These are phyloP conservation scores for Sarcophaga carnaria DNA, from an alignment of 2,888 invertebrate genomes.

Conservation along the genomic window DNA sequence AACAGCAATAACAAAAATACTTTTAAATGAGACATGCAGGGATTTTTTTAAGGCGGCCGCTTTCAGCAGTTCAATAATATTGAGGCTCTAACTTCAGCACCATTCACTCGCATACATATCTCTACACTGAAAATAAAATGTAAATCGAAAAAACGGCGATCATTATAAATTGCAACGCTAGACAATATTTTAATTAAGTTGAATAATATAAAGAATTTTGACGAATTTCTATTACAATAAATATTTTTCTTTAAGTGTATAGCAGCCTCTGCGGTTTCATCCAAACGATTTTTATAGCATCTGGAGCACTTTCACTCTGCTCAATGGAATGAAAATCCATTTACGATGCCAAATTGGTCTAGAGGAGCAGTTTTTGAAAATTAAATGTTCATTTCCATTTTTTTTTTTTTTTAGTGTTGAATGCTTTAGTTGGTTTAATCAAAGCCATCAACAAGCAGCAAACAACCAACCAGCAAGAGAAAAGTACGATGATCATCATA, in stretches of 20 bases:
- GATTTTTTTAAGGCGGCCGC: conserved; percentile 52
- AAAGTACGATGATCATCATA: conserved; percentile 35
- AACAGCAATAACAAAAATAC: background rate
- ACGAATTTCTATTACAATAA: background rate
- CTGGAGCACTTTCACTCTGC: conserved; percentile 81
- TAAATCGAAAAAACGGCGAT: background rate
- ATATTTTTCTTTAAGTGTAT: conserved; percentile 49
- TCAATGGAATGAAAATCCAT: conserved; percentile 63
- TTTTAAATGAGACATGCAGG: conserved; percentile 62
- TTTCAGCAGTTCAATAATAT: conserved; percentile 57
- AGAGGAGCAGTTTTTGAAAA: conserved; percentile 68
- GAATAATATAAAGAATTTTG: no score
- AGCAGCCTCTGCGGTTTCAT: conserved; percentile 65
- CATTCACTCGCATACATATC: conserved; percentile 36
- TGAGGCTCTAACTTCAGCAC: conserved; percentile 22
- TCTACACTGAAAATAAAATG: conserved; percentile 46
- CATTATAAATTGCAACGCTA: background rate
- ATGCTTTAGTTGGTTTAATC: conserved; percentile 67
- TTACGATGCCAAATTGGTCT: conserved; percentile 68
- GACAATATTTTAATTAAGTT: no score
- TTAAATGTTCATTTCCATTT: conserved; percentile 56
- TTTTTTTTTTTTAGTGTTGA: conserved; percentile 62
- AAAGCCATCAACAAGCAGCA: conserved; percentile 63
- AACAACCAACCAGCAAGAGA: conserved; percentile 47
- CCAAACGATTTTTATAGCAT: conserved; percentile 71